These are phyloP conservation scores for Cheilosia pagana DNA, from an alignment of 2,888 invertebrate species.

Conservation along the genomic window DNA sequence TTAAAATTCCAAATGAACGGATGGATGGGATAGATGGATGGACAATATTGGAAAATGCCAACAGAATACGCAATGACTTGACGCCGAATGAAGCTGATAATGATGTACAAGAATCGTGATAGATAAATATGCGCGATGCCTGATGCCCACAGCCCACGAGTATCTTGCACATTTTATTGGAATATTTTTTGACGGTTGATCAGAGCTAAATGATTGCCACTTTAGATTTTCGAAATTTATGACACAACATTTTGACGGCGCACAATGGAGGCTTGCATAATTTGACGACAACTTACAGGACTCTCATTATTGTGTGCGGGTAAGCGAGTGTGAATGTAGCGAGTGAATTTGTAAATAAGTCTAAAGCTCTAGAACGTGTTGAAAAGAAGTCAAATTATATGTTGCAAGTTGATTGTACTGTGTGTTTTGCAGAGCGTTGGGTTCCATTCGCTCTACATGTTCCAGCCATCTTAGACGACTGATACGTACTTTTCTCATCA, in stretches of 20 bases:
- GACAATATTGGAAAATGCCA: constrained; percentile 64
- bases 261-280: not conserved
- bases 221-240: constrained; percentile 10
- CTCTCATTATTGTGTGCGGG: not conserved
- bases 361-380: too few relatives aligned
- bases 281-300: not conserved
- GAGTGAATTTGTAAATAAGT: too few relatives aligned
- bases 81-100: constrained; percentile 69
- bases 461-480: too few relatives aligned
- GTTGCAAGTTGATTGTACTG: too few relatives aligned
- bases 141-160: not conserved
- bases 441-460: too few relatives aligned
- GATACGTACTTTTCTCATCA: too few relatives aligned
- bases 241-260: not conserved
- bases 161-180: constrained; percentile 23
- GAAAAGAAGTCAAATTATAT: too few relatives aligned
- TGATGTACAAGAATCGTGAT: constrained; percentile 51
- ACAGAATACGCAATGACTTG: constrained; percentile 65
- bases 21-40: constrained; percentile 74
- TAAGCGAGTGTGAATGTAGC: too few relatives aligned
- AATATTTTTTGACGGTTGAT: constrained; percentile 1
- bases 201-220: constrained; percentile 5
- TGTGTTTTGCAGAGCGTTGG: too few relatives aligned
- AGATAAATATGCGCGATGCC: constrained; percentile 51
- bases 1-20: constrained; percentile 73